These are phyloP conservation scores for Daubentonia madagascariensis DNA, from an alignment of 2,113 vertebrate genomes.

Conservation along the genomic window DNA sequence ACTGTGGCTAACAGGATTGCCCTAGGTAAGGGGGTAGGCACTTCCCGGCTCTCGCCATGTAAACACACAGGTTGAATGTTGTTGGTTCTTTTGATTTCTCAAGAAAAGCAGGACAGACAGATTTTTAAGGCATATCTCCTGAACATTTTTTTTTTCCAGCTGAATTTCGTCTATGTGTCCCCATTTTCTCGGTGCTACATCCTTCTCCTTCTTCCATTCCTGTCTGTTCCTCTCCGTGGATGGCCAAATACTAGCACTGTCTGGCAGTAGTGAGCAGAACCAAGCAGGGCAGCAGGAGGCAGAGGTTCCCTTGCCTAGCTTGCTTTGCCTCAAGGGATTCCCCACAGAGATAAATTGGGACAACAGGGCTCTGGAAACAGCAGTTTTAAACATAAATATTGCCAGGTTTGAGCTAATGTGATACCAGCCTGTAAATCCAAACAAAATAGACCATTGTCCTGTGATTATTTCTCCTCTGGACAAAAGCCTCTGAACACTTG, in stretches of 20 bases:
- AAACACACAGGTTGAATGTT: not conserved
- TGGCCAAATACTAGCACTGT: not conserved
- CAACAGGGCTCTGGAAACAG: slow-evolving; percentile 54
- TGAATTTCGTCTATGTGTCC: not conserved
- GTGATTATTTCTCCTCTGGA: slow-evolving; percentile 65
- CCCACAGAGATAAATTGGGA: slow-evolving; percentile 60
- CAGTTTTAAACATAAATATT: slow-evolving; percentile 61
- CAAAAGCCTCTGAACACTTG: slow-evolving; percentile 70
- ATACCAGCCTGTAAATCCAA: slow-evolving; percentile 71
- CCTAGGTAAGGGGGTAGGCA: not conserved
- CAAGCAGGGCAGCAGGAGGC: slow-evolving; percentile 42
- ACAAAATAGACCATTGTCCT: slow-evolving; percentile 72
- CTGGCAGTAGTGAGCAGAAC: not conserved
- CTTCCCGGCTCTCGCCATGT: not conserved
- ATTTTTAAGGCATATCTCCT: not conserved
- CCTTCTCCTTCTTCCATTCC: not conserved
- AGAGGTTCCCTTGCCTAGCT: not conserved
- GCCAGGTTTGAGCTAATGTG: slow-evolving; percentile 69
- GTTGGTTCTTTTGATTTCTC: not conserved
- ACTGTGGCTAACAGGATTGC: not conserved
- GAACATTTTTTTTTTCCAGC: not conserved
- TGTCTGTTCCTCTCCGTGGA: not conserved
- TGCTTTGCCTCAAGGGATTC: not conserved
- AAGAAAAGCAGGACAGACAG: not conserved
- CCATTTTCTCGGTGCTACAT: not conserved